Evolutionary conservation across 2,888 invertebrate species (phyloP).

Genomic region (Papilio gigon): DNA sequence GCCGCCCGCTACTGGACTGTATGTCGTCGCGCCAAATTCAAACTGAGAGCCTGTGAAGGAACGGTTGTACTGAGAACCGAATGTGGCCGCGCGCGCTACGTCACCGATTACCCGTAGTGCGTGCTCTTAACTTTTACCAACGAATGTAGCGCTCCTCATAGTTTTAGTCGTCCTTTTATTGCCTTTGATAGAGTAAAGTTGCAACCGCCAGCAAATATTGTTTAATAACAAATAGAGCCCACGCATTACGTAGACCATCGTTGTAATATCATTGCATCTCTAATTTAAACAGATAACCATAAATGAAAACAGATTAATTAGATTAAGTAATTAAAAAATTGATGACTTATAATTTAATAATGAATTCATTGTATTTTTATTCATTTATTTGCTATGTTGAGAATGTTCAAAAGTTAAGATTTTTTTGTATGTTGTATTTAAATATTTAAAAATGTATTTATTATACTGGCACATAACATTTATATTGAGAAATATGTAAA

Average conservation of each 20-base stretch:
- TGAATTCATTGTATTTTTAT: neutral
- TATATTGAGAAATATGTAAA: no score
- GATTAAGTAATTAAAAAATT: neutral
- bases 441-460: no score
- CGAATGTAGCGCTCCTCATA: slow-evolving; percentile 37
- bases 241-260: slow-evolving; percentile 5
- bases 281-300: neutral
- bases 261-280: slow-evolving; percentile 9
- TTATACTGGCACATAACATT: no score
- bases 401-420: no score
- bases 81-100: slow-evolving; percentile 38
- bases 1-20: slow-evolving; percentile 49
- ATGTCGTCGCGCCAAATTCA: slow-evolving; percentile 73
- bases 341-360: neutral
- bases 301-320: slow-evolving; percentile 20
- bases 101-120: slow-evolving; percentile 33
- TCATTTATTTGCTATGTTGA: no score
- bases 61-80: slow-evolving; percentile 40
- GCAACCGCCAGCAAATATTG: slow-evolving; percentile 30
- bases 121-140: slow-evolving; percentile 33
- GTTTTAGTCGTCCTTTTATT: slow-evolving; percentile 41
- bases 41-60: slow-evolving; percentile 63
- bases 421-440: no score
- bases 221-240: slow-evolving; percentile 25
- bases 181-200: slow-evolving; percentile 31